Evolutionary conservation across 2,888 invertebrate species (phyloP).

Genomic region (Pterostichus niger): DNA sequence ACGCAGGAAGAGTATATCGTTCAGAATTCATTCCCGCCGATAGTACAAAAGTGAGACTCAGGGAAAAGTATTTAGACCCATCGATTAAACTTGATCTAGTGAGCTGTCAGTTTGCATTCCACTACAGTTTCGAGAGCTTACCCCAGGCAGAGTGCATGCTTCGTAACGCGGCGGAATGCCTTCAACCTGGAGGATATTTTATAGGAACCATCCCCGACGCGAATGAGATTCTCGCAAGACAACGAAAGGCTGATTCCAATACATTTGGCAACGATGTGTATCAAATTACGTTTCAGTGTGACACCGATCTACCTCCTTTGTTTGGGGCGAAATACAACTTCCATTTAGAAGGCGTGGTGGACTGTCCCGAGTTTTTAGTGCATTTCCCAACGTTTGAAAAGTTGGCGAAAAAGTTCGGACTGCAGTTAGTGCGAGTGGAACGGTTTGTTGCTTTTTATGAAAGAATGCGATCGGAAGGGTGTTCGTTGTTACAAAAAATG

Average conservation of each 20-base stretch:
- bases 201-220: conserved; percentile 98
- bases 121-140: conserved; percentile 96
- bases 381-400: conserved; percentile 92
- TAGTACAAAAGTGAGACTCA: conserved; percentile 90
- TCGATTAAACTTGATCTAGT: conserved; percentile 91
- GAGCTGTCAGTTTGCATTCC: conserved; percentile 99
- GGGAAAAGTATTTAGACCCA: conserved; percentile 88
- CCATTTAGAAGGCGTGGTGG: conserved; percentile 95
- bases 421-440: conserved; percentile 84
- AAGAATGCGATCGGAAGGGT: conserved; percentile 81
- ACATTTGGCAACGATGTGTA: conserved; percentile 90
- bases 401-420: conserved; percentile 85
- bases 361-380: conserved; percentile 99
- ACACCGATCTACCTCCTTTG: conserved; percentile 85
- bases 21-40: conserved; percentile 96
- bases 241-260: conserved; percentile 80
- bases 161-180: conserved; percentile 93
- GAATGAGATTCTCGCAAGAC: conserved; percentile 90
- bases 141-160: conserved; percentile 95
- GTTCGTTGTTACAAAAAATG: conserved; percentile 86
- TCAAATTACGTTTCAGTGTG: conserved; percentile 85
- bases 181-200: conserved; percentile 95
- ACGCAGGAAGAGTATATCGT: conserved; percentile 80
- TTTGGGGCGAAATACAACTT: conserved; percentile 99
- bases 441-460: conserved; percentile 90